Base-by-base conservation (phyloP, 2,888 invertebrate genomes). In the Apotomis betuletana region DNA sequence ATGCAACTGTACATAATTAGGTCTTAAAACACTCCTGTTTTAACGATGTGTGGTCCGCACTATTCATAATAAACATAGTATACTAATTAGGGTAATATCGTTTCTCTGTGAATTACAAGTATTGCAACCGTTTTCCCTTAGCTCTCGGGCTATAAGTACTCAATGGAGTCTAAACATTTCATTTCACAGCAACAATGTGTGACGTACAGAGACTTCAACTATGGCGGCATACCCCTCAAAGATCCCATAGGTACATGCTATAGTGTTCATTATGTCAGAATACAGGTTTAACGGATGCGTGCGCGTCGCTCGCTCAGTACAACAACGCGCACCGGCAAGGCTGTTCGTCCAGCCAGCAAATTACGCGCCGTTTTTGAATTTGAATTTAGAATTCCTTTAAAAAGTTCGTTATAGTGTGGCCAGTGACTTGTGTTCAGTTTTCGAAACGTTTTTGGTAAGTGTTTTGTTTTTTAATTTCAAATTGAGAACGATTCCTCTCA, bases 251-350 rank as follows among this genome's bases (percentile, higher is more conserved):
- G 13, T 51, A 51, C 38, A 51, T 27, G 36, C n/a, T 27, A 36
- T 36, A 62, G 12, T 51, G 57, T 57, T 8, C 41, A 55, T 67
- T 67, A 57, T 71, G 61, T 61, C 67, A 67, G 67, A 67, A 69
- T 69, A 67, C 70, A 71, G 70, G 70, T 71, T 71, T 71, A 61
- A 67, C 70, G 67, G 46, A 59, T 71, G 70, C 70, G 70, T 60
- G 41, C 6, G 27, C 70, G 65, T 6, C 36, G 64, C 0, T 9
- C 15, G 65, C 15, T 71, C 70, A 71, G 70, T 71, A 51, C 55
- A 54, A 61, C 46, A 41, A 71, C 70, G 70, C 70, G 70, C 61
- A 61, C 70, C 13, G 41, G 38, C 69, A 49, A 57, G 46, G 65
- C 65, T 13, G 60, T 49, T 46, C 67, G 65, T 55, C 41, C 51